Evolutionary conservation across 2,797 vertebrate genomes (phyloP), one percentile per base, ranked within the genome.

Genomic region (Tinamus major): DNA sequence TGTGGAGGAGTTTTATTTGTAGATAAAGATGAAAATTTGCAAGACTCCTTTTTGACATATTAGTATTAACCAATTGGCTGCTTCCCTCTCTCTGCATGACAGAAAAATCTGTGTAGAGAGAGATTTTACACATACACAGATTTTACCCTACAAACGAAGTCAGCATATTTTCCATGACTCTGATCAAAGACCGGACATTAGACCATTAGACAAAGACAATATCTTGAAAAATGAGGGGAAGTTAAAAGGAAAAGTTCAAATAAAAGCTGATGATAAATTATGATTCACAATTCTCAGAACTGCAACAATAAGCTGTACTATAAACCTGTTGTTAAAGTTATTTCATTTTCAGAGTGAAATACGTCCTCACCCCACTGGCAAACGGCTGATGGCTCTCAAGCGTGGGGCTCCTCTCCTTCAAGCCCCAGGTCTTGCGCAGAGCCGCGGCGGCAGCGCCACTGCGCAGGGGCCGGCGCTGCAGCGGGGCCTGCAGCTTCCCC

Each of bases 391-490:
- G 95, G 3, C 94, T 96, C 41, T 98, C 97, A 35, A 97, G 94
- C 13, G 92, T n/a, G 2, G 90, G 78, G 35, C 74, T 35, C 91
- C 90, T 96, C 8, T 85, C 78, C 63, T 94, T 97, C 93, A 94
- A 96, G 35, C 76, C 88, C 8, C 97, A 87, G 79, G 95, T 88
- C 96, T 96, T 98, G 58, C 97, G 96, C 62, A 90, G 75, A 27
- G 97, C 95, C 12, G 96, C 96, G 5, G 86, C 83, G 31, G 96
- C 96, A 95, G 96, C 94, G 95, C 92, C 94, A 26, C 95, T 92
- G 23, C 78, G 96, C 65, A 99, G 97, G 1, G 98, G 99, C 89
- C 98, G 98, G 59, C 99, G 98, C 39, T 97, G 98, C 79, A 97
- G 92, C 0, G 98, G 98, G 55, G 97, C 98, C 89, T 98, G 99